Evolutionary conservation across 2,797 vertebrate species (phyloP).

Genomic region (Nyctibius grandis): DNA sequence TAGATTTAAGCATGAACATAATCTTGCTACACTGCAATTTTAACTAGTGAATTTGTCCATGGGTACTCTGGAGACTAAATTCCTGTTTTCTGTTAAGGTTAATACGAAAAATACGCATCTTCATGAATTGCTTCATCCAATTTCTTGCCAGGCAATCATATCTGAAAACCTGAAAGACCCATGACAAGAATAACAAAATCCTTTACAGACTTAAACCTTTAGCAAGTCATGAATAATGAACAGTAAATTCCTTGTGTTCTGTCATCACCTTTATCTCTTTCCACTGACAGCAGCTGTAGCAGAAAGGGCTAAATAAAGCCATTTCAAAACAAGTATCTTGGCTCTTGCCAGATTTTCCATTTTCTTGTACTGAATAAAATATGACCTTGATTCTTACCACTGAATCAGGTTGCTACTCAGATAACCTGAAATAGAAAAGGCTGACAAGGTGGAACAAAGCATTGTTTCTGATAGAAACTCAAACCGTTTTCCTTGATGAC

Average conservation of each 20-base stretch:
- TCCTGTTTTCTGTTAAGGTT: background rate
- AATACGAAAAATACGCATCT: background rate
- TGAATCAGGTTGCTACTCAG: conserved; percentile 72
- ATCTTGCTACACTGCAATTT: background rate
- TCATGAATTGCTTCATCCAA: background rate
- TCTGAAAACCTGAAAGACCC: conserved; percentile 24
- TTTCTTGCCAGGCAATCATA: conserved; percentile 9
- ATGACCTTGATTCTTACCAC: conserved; percentile 76
- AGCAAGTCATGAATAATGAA: conserved; percentile 78
- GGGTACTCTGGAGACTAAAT: background rate
- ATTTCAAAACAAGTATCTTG: conserved; percentile 57
- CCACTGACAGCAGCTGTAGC: conserved; percentile 46
- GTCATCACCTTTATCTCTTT: conserved; percentile 66
- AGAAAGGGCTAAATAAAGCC: conserved; percentile 66
- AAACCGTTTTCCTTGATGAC: conserved; percentile 46
- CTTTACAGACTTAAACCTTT: conserved; percentile 72
- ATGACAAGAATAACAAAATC: conserved; percentile 56
- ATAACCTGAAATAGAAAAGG: conserved; percentile 69
- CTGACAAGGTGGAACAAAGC: conserved; percentile 63
- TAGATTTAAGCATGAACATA: background rate
- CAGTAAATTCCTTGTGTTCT: conserved; percentile 74
- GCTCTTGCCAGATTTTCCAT: conserved; percentile 81
- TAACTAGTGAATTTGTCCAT: background rate
- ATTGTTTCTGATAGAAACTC: conserved; percentile 62
- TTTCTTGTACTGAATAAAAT: conserved; percentile 85